Evolutionary conservation across 2,888 invertebrate species (phyloP).

Genomic region (Serrognathus titanus): DNA sequence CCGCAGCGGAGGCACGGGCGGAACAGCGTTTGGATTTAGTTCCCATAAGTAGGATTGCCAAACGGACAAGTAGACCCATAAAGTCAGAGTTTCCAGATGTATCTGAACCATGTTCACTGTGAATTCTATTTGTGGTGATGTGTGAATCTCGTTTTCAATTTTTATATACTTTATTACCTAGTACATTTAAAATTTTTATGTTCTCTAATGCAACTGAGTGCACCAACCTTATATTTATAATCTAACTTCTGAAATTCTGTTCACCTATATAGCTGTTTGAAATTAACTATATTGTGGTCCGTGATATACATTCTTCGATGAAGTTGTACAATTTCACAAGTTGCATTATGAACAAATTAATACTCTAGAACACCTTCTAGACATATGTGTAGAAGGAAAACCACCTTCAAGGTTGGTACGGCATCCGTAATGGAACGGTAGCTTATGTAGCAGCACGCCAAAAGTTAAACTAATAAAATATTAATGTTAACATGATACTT

Average conservation of each 20-base stretch:
- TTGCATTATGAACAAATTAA: too few species aligned
- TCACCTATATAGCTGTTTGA: too few species aligned
- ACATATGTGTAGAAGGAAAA: too few species aligned
- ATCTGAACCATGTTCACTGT: slow-evolving; percentile 18
- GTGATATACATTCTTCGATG: too few species aligned
- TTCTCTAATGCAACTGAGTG: neutral
- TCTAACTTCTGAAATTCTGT: slow-evolving; percentile 1
- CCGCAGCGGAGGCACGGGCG: slow-evolving; percentile 67
- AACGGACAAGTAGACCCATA: slow-evolving; percentile 9
- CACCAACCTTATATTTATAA: neutral
- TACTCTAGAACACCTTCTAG: too few species aligned
- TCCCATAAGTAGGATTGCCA: slow-evolving; percentile 42
- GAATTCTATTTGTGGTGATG: slow-evolving; percentile 27
- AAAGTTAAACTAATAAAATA: slow-evolving; percentile 15
- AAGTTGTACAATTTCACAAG: too few species aligned
- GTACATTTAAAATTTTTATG: slow-evolving; percentile 12
- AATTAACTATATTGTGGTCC: too few species aligned
- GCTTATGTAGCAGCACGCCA: slow-evolving; percentile 18
- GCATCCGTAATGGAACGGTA: neutral
- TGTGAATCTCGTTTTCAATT: slow-evolving; percentile 21
- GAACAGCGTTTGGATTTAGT: slow-evolving; percentile 49
- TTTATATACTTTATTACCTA: slow-evolving; percentile 20
- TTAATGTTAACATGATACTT: slow-evolving; percentile 20
- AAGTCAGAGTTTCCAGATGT: slow-evolving; percentile 10
- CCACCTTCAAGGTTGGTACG: too few species aligned